Base-by-base conservation (phyloP, 2,113 vertebrate genomes). In the Lepus timidus region DNA sequence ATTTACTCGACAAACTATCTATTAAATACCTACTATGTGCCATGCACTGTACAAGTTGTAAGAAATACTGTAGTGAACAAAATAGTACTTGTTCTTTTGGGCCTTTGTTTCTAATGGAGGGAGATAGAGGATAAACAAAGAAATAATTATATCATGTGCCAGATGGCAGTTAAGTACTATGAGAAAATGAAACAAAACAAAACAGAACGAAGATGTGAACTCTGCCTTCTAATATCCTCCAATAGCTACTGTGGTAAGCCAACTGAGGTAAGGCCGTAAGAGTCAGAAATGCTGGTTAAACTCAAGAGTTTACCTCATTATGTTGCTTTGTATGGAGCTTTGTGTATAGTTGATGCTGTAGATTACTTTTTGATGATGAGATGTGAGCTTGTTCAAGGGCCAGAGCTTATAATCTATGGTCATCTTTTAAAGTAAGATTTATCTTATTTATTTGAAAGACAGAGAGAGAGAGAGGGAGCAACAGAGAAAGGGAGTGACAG, bases 311-410 rank as follows among this genome's bases (percentile, higher is more conserved):
- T 74, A 58, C 58, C 33, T 94, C 61, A 58, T 73, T 29, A 61
- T 51, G 2, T 51, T 87, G 51, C 55, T 82, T 31, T 33, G n/a
- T 3, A 33, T 33, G 33, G 29, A 85, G 12, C 16, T 75, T 44
- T 91, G 23, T 58, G 33, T 14, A 36, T 61, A 23, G 65, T 85
- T 68, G 22, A 55, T 52, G 55, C 22, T 86, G 10, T 88, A 9
- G 19, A 55, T 78, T 96, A 55, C 36, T 78, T 90, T 96, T 93
- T 94, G 64, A 55, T 70, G 23, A 83, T 65, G 51, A 79, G 33
- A 93, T 51, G 27, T 25, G 55, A 84, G 71, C 17, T 79, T 79
- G 13, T 61, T 89, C 68, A 82, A 61, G 86, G 83, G 78, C 70
- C 29, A 51, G 23, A 79, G 31, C 31, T 79, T 44, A 44, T 6